Conservation (phyloP, 37 sponge, comb jelly and placozoan species). For the Corticium candelabrum region DNA sequence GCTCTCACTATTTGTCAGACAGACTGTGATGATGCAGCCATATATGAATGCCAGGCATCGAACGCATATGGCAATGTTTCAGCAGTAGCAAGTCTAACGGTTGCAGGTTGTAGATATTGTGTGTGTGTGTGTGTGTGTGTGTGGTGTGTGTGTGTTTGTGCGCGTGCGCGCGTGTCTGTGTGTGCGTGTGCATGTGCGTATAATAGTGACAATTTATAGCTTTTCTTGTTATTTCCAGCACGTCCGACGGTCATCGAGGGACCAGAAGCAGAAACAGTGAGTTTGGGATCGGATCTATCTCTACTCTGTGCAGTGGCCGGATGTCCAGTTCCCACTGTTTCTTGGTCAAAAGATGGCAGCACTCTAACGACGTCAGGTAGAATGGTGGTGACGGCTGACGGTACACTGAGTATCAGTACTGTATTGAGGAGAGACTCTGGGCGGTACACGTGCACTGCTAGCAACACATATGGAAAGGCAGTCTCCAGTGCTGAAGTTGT, state of each 20-base stretch:
- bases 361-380: neutral
- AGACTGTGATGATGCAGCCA: neutral
- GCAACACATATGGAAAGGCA: no score
- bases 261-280: neutral
- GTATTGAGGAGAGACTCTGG: neutral
- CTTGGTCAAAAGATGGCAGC: neutral
- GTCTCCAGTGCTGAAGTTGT: no score
- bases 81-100: no score
- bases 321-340: neutral
- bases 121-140: no score
- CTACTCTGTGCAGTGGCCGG: neutral
- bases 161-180: no score
- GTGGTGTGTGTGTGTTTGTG: no score
- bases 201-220: no score
- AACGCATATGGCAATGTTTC: neutral
- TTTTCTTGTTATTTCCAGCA: neutral
- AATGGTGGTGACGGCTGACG: neutral
- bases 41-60: neutral
- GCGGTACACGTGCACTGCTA: neutral
- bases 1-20: neutral
- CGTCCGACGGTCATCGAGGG: neutral
- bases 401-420: neutral
- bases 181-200: no score
- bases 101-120: no score
- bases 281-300: neutral